A percentile compares a stretch with the other conserved stretches of the same genome.
phyloP scores from a whole-genome alignment of 1,140 invertebrate species.

The Idris sp. region DNA sequence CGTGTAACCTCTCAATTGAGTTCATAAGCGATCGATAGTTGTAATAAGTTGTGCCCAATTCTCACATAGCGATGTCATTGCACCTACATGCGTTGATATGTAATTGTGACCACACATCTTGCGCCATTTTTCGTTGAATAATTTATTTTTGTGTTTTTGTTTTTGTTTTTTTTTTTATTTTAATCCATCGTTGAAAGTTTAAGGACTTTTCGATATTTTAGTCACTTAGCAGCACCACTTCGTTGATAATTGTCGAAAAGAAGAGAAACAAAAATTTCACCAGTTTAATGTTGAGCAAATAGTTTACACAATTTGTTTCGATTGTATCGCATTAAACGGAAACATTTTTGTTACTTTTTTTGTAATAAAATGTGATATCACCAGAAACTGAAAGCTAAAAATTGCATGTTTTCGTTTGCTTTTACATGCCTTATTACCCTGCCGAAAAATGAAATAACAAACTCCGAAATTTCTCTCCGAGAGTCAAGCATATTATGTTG shows the following conservation, averaged over 20 bases:
- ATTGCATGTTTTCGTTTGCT: background rate
- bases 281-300: background rate
- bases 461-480: background rate
- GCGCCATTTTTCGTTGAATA: no score
- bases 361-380: background rate
- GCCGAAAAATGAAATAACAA: background rate
- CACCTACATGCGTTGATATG: constrained; percentile 18
- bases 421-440: no score
- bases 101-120: no score
- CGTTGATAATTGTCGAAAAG: background rate
- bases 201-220: background rate
- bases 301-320: background rate
- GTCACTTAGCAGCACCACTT: no score
- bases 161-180: background rate
- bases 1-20: constrained; percentile 36
- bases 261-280: background rate
- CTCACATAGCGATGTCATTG: constrained; percentile 46
- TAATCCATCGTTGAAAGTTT: background rate
- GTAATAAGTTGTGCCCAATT: constrained; percentile 45
- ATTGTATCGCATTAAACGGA: background rate
- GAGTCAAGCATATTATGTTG: constrained; percentile 4
- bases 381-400: background rate
- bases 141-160: no score
- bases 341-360: background rate
- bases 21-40: constrained; percentile 43